phyloP scores from a whole-genome alignment of 1,140 invertebrate genomes.

The Drosophila kepulauana region DNA sequence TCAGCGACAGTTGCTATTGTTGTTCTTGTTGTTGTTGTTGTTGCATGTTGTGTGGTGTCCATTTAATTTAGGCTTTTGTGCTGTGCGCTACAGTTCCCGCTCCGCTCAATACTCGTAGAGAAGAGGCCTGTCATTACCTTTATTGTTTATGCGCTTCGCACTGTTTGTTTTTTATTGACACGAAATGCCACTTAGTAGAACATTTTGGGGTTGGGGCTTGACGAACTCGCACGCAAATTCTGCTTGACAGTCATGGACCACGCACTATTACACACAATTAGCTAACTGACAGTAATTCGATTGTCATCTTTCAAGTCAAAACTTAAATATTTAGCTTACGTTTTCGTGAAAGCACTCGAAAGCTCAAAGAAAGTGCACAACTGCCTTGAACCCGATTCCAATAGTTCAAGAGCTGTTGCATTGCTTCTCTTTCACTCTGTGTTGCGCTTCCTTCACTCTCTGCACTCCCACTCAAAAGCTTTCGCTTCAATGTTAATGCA shows the following conservation, averaged over 20 bases:
- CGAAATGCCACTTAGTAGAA: slow-evolving; percentile 4
- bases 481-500: slow-evolving; percentile 64
- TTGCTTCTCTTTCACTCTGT: slow-evolving; percentile 31
- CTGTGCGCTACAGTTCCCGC: slow-evolving; percentile 16
- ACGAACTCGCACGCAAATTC: slow-evolving; percentile 21
- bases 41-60: slow-evolving; percentile 13
- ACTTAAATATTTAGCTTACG: background rate
- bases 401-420: slow-evolving; percentile 16
- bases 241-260: slow-evolving; percentile 19
- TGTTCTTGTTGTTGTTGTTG: background rate
- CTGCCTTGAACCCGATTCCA: slow-evolving; percentile 41
- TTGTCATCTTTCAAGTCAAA: background rate
- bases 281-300: background rate
- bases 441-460: background rate
- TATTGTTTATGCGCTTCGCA: slow-evolving; percentile 31
- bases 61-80: slow-evolving; percentile 33
- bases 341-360: background rate
- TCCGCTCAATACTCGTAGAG: background rate
- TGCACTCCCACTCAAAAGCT: slow-evolving; percentile 48
- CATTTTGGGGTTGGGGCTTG: background rate
- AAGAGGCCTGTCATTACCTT: slow-evolving; percentile 21
- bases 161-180: slow-evolving; percentile 34
- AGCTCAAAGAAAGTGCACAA: slow-evolving; percentile 4
- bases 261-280: slow-evolving; percentile 18
- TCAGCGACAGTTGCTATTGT: slow-evolving; percentile 49